Evolutionary conservation across 2,797 vertebrate species (phyloP).

Genomic region (Centroberyx gerrardi): DNA sequence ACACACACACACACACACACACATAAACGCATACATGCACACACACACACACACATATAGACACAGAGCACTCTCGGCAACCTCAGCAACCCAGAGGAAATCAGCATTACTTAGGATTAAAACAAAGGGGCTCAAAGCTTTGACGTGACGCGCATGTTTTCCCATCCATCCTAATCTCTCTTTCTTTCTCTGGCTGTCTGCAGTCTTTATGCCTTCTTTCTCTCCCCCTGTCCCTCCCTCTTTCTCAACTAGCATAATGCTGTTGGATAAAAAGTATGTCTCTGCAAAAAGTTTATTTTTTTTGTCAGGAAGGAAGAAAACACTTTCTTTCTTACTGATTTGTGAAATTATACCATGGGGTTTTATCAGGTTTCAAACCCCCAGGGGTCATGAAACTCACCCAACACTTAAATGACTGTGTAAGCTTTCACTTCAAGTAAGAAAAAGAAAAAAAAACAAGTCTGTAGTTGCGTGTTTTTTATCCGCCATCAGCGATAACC

Average conservation of each 20-base stretch:
- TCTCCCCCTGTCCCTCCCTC: conserved; percentile 3
- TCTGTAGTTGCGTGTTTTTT: conserved; percentile 64
- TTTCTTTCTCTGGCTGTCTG: conserved; percentile 54
- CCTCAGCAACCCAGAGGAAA: conserved; percentile 71
- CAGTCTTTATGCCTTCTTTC: conserved; percentile 30
- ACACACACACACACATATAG: conserved; percentile 36
- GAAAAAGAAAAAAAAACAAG: conserved; percentile 47
- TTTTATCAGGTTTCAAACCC: conserved; percentile 46
- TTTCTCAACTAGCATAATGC: conserved; percentile 15
- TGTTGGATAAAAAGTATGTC: conserved; percentile 10
- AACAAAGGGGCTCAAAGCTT: conserved; percentile 71
- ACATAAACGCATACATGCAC: conserved; percentile 21
- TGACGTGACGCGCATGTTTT: conserved; percentile 59
- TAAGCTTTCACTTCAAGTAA: conserved; percentile 55
- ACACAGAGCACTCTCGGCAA: conserved; percentile 64
- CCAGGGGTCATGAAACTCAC: conserved; percentile 38
- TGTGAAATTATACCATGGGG: conserved; percentile 21
- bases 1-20: neutral
- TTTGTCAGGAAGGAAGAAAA: conserved; percentile 8
- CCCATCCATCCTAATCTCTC: conserved; percentile 61
- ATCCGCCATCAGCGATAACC: conserved; percentile 80
- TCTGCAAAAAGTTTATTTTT: too few relatives aligned
- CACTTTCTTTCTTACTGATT: conserved; percentile 42
- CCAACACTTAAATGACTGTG: conserved; percentile 38
- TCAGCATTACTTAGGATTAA: conserved; percentile 78